phyloP scores from a whole-genome alignment of 2,888 invertebrate genomes.

The Drosophila mulleri region DNA sequence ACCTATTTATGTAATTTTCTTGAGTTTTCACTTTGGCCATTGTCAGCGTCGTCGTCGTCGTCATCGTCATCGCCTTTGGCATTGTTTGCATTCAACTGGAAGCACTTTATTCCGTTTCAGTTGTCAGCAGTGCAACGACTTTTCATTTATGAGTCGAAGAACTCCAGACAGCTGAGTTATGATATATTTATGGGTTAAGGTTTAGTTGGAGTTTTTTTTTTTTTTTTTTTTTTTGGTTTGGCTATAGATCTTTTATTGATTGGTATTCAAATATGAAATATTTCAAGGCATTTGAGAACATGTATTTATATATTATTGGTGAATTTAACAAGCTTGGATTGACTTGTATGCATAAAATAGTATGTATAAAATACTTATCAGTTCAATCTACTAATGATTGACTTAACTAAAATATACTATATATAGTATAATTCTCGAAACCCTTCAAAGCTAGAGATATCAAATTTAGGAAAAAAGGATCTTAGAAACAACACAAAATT shows the following conservation, averaged over 20 bases:
- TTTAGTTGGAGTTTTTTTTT: background rate
- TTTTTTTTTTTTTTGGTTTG: slow-evolving; percentile 1
- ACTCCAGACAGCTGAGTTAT: slow-evolving; percentile 15
- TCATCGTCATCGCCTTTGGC: slow-evolving; percentile 6
- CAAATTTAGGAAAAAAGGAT: background rate
- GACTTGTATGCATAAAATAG: too few relatives aligned
- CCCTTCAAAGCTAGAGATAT: background rate
- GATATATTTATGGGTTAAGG: slow-evolving; percentile 23
- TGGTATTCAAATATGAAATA: background rate
- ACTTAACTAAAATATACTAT: too few relatives aligned
- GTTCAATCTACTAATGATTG: too few relatives aligned
- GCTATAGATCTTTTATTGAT: background rate
- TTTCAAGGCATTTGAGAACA: background rate
- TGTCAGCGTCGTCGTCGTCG: background rate
- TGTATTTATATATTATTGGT: background rate
- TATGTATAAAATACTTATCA: too few relatives aligned
- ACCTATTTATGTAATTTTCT: slow-evolving; percentile 66
- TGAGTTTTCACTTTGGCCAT: slow-evolving; percentile 22
- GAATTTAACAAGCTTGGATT: too few relatives aligned
- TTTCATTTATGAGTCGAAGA: slow-evolving; percentile 18
- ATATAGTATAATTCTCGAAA: too few relatives aligned
- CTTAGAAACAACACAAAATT: background rate
- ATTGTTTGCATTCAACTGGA: slow-evolving; percentile 62
- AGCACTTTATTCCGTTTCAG: slow-evolving; percentile 73
- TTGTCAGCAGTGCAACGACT: slow-evolving; percentile 60